Percentiles rank a stretch among this genome's conserved stretches.
Conservation (phyloP, 2,888 invertebrate genomes). For the Melanophora roralis region DNA sequence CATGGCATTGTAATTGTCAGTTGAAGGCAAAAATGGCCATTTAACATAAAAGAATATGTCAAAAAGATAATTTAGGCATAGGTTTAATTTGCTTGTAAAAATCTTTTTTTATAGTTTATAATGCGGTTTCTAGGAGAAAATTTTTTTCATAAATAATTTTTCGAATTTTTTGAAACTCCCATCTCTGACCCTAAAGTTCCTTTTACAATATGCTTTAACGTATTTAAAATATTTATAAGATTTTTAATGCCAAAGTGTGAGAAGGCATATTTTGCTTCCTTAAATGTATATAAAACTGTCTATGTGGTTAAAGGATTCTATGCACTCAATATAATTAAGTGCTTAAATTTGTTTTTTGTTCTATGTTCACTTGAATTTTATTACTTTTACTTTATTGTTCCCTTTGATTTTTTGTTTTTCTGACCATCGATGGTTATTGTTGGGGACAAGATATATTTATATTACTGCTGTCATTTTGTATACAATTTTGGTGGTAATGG, state of each 20-base stretch:
- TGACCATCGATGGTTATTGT: neutral
- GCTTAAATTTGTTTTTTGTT: slow-evolving; percentile 66
- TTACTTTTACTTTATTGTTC: slow-evolving; percentile 3
- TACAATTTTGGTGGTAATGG: neutral
- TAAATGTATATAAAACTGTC: slow-evolving; percentile 54
- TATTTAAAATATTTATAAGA: no score
- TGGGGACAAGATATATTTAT: slow-evolving; percentile 13
- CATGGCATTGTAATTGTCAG: slow-evolving; percentile 1
- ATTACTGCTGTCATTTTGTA: slow-evolving; percentile 13
- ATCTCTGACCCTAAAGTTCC: no score
- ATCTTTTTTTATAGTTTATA: no score
- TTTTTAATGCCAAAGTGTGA: no score
- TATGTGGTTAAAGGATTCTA: slow-evolving; percentile 71
- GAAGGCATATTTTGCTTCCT: no score
- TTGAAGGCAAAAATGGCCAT: neutral
- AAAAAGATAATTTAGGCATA: no score
- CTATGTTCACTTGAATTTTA: slow-evolving; percentile 16
- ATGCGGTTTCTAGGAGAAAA: no score
- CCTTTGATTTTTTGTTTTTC: slow-evolving; percentile 12
- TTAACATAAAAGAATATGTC: no score
- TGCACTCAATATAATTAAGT: slow-evolving; percentile 75
- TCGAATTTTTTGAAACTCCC: no score
- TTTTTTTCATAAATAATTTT: no score
- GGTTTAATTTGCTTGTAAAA: no score
- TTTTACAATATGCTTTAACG: no score